Evolutionary conservation across 2,113 vertebrate genomes (phyloP).

Genomic region (Synchiropus splendidus): DNA sequence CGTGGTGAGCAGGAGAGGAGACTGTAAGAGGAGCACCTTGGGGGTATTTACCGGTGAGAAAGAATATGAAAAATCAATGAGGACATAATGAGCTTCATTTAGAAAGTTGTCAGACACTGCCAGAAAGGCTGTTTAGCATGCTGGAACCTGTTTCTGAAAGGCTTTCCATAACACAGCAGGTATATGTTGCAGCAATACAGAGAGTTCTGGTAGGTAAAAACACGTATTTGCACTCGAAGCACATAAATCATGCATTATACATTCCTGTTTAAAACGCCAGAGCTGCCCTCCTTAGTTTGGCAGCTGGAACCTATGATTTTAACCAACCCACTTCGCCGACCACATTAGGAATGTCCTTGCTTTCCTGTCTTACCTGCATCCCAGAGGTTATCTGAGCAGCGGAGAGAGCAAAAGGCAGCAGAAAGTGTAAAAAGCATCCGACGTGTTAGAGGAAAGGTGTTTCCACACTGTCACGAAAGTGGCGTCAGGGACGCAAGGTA

Average conservation of each 20-base stretch:
- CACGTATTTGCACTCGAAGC: no score
- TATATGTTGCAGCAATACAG: background rate
- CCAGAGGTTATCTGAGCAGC: slow-evolving; percentile 27
- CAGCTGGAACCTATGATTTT: no score
- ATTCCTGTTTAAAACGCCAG: no score
- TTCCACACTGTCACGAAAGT: slow-evolving; percentile 43
- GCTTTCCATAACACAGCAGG: slow-evolving; percentile 25
- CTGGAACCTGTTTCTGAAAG: slow-evolving; percentile 25
- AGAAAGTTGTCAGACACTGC: slow-evolving; percentile 54
- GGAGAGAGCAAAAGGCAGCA: slow-evolving; percentile 45
- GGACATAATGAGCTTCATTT: slow-evolving; percentile 64
- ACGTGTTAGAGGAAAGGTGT: no score
- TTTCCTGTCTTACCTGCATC: slow-evolving; percentile 8
- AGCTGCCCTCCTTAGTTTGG: no score
- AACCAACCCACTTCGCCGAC: no score
- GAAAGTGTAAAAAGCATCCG: slow-evolving; percentile 57
- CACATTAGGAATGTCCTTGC: no score
- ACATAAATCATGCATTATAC: no score
- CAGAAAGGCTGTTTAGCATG: slow-evolving; percentile 37
- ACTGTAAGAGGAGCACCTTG: slow-evolving; percentile 53
- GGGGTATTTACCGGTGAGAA: slow-evolving; percentile 57
- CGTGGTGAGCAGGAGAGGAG: slow-evolving; percentile 20
- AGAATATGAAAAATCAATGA: slow-evolving; percentile 67
- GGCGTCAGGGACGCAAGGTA: no score
- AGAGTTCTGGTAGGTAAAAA: no score